Evolutionary conservation across 2,113 vertebrate genomes (phyloP).

Genomic region (Microtus oregoni): DNA sequence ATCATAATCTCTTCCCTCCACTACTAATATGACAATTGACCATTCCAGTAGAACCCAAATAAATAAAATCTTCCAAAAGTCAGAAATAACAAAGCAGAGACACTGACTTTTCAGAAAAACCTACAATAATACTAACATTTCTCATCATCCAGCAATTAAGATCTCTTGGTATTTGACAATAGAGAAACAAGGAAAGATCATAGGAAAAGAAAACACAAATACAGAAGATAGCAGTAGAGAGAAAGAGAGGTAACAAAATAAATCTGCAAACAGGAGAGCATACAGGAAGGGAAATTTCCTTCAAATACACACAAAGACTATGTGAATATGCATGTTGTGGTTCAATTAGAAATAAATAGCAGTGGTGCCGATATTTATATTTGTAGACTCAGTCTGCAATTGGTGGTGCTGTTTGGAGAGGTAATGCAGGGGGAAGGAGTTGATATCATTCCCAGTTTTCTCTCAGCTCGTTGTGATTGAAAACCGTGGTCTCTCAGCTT

Average conservation of each 20-base stretch:
- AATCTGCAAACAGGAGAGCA: neutral
- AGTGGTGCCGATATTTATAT: neutral
- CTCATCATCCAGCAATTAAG: neutral
- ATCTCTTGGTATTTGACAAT: neutral
- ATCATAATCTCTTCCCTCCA: fast-evolving
- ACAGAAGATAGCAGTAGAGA: neutral
- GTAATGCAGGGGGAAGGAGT: too few species aligned
- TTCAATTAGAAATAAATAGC: neutral
- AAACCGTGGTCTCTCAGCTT: neutral
- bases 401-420: neutral
- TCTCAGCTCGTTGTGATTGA: neutral
- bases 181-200: neutral
- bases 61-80: neutral
- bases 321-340: neutral
- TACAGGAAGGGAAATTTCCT: neutral
- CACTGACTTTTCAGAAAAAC: neutral
- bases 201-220: neutral
- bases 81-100: neutral
- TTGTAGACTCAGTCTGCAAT: neutral
- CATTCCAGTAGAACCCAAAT: neutral
- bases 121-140: neutral
- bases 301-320: neutral
- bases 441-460: neutral
- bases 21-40: neutral
- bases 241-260: neutral